Evolutionary conservation across 2,797 vertebrate species (phyloP), one percentile per base, ranked within the genome.

Genomic region (Poeciliopsis infans): DNA sequence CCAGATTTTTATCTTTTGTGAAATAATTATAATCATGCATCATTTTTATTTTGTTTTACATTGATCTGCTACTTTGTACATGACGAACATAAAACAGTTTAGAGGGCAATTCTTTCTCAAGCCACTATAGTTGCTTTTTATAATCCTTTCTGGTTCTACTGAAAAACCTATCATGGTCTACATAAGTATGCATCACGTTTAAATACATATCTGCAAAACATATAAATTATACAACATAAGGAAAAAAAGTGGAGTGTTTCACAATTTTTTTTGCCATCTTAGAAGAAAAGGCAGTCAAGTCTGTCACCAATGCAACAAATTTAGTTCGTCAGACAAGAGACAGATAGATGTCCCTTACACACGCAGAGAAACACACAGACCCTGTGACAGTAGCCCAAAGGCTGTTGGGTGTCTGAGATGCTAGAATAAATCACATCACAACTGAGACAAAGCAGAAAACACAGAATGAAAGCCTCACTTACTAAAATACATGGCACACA

Each of bases 371-470:
- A 79, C 74, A 83, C 66, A 66, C 80, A 77, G 76, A 76, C 74
- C 68, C 74, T 83, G 78, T 87, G 86, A 89, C 87, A 90, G 79
- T 47, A 77, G 86, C 91, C 89, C n/a, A 83, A 66, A 57, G 92
- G 92, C 91, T 91, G 77, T 85, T 91, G 82, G 77, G 81, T 84
- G 84, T 91, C 88, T 87, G 79, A 89, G 82, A 89, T 86, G 93
- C 86, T 91, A 70, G 59, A 92, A 86, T 86, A 88, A 92, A 92
- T 93, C 88, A 89, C 82, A 90, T 93, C 92, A 91, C 81, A 89
- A 89, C 66, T 80, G 41, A 90, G 84, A 89, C 84, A 74, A 78
- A 85, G 86, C 81, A 88, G 87, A 90, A 90, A 89, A 91, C 76
- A 71, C 79, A 75, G 73, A 82, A 83, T 73, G 85, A 91, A 88